Base-by-base conservation (phyloP, 2,113 vertebrate genomes). In the Tragulus kanchil region DNA sequence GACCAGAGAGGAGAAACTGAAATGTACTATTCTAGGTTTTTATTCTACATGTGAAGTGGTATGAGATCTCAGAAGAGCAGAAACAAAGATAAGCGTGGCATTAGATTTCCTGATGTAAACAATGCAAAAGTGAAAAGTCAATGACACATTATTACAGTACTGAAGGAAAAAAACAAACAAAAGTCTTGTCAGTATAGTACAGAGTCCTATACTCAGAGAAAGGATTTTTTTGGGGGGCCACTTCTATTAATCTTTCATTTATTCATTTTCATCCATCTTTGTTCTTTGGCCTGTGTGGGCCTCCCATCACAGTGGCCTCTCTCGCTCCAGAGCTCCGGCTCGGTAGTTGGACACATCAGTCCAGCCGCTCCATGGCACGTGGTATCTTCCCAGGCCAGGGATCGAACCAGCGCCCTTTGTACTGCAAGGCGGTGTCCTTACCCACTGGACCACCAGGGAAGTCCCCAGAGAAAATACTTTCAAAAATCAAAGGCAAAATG, bases 1-100 rank as follows among this genome's bases (percentile, higher is more conserved):
- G 31, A 82, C 5, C 85, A 21, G 8, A 71, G 42, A 88, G 25
- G 54, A 85, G 52, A 96, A 90, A 94, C 9, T 7, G 48, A 86
- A 86, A 54, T 52, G 28, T 94, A 94, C 58, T 58, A 90, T 64
- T 75, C 48, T 86, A 73, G 75, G 17, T 87, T 52, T 8, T 90
- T 87, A 90, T 2, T 58, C 82, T 25, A 58, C 13, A 58, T 23
- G 9, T 58, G 31, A 86, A 75, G 8, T 59, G 7, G 36, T 59
- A 69, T 52, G 23, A 85, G 62, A 12, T 31, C 19, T 82, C 75
- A n/a, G n/a, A n/a, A n/a, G n/a, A n/a, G n/a, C 14, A 73, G 65
- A 81, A 87, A 82, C 26, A 93, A 61, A 73, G 26, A 28, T 42
- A 69, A 73, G 26, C 15, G 75, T 25, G 31, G 25, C 11, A 69